Conservation (phyloP, 2,797 vertebrate species). For the Sarcophilus harrisii region DNA sequence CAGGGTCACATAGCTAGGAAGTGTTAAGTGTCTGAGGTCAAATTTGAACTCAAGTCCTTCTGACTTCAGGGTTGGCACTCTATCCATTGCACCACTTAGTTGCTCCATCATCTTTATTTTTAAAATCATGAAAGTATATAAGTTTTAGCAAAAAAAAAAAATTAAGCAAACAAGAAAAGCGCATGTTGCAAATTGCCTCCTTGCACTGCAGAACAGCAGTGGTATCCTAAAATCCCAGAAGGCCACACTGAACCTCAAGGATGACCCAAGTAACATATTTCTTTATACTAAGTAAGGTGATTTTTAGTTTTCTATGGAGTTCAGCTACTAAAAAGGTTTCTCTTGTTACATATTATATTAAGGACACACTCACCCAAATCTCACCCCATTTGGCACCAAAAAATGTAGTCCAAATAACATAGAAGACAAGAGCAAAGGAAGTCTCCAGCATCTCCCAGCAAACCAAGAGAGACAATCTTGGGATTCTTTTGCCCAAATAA, state of each 20-base stretch:
- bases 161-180: background rate
- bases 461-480: background rate
- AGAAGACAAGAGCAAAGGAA: background rate
- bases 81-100: no score
- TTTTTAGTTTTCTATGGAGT: background rate
- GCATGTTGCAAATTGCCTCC: background rate
- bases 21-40: no score
- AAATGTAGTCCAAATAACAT: background rate
- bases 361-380: background rate
- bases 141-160: background rate
- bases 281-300: background rate
- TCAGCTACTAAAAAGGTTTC: background rate
- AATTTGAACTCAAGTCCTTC: no score
- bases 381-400: background rate
- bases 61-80: no score
- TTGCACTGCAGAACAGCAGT: background rate
- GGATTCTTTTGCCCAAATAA: background rate
- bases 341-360: background rate
- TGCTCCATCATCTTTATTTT: background rate
- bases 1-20: no score
- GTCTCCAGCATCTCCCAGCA: background rate
- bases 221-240: background rate
- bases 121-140: background rate
- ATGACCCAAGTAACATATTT: background rate
- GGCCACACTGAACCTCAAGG: background rate